Base-by-base conservation (phyloP, 2,888 invertebrate genomes). In the Campoplex nolae region DNA sequence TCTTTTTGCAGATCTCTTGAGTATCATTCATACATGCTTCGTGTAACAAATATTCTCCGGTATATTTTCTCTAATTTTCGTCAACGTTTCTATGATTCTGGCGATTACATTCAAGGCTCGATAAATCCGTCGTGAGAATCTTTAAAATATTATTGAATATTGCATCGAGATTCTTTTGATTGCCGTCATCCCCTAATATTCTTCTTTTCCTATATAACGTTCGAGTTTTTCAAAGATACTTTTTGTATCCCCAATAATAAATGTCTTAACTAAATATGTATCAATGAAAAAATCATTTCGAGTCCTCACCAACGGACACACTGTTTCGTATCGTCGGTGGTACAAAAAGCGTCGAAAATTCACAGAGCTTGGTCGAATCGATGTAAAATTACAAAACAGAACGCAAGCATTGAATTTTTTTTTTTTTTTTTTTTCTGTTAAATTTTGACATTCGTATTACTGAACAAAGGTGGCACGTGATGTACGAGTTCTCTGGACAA, bases 401-500 rank as follows among this genome's bases (percentile, higher is more conserved):
- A 23, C 7, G 45, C n/a, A 23, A 23, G 45, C 70, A 7, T 70
- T 70, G n/a, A 45, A 45, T 70, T 70, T 70, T 68, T 68, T 68
- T 45, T 38, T 42, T 23, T 23, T 23, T 23, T 23, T 23, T 23
- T 23, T 23, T 23, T 23, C 23, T 70, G 35, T 51, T 18, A 68
- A 38, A 45, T 54, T 65, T 18, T 38, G 58, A 54, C 56, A 7
- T 76, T 54, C 56, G 65, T 83, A 76, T 58, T 51, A 58, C 45
- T 18, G 65, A 35, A 77, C 28, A 58, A 23, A 70, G 70, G 76
- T 81, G 13, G 16, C 42, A 54, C 71, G 79, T 65, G 58, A 71
- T 67, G 71, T 45, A 70, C 75, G 82, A 73, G 79, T 45, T 32
- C 70, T 81, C 45, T 70, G 81, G 78, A 78, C 78, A 78, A 74